Percentiles rank a stretch among this genome's conserved stretches.
Conservation (phyloP, 2,888 invertebrate species). For the Acanthosepion pharaonis region DNA sequence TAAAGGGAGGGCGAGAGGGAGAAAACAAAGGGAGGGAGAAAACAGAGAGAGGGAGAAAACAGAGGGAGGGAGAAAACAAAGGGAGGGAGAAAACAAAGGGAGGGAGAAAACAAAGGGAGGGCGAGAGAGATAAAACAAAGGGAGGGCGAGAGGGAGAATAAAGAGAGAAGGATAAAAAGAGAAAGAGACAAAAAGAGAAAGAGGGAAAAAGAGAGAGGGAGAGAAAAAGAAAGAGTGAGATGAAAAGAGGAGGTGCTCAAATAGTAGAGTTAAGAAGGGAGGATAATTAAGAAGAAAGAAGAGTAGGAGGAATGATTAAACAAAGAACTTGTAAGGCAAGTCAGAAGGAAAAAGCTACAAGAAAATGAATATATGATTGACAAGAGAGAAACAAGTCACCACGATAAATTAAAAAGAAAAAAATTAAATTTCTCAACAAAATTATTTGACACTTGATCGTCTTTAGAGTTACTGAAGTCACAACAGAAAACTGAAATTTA, state of each 20-base stretch:
- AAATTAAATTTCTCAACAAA: background rate
- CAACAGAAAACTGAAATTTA: background rate
- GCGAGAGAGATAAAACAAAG: background rate
- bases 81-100: background rate
- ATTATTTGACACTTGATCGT: background rate
- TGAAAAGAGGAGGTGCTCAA: background rate
- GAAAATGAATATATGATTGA: too few species aligned
- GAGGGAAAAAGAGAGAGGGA: background rate
- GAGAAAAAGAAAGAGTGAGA: background rate
- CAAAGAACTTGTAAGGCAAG: too few species aligned
- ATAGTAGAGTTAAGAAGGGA: background rate
- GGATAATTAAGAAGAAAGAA: background rate
- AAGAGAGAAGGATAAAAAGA: background rate
- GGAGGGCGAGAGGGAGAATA: fast-evolving
- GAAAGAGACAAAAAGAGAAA: background rate
- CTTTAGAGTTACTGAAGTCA: background rate
- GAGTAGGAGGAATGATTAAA: background rate
- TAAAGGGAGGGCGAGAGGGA: background rate
- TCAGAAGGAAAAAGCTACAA: too few species aligned
- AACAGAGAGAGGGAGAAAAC: fast-evolving
- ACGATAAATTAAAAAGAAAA: too few species aligned
- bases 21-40: background rate
- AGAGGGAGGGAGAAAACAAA: fast-evolving
- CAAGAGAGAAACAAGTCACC: too few species aligned
- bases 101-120: background rate